Evolutionary conservation across 2,797 vertebrate species (phyloP).

Genomic region (Pterois miles): DNA sequence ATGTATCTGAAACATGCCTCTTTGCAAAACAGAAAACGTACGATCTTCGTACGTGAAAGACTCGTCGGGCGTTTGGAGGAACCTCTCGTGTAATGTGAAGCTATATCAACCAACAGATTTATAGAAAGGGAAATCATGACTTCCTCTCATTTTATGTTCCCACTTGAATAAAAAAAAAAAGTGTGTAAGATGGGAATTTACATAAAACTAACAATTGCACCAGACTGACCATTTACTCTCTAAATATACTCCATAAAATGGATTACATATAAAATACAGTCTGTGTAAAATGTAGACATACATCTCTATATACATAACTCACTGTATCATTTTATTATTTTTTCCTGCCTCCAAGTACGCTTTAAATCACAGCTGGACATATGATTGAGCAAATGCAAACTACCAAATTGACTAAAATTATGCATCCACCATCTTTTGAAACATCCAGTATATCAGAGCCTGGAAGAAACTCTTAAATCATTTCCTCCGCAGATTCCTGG

Average conservation of each 20-base stretch:
- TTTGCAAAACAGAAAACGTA: constrained; percentile 49
- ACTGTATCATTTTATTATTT: constrained; percentile 61
- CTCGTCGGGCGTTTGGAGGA: neutral
- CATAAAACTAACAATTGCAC: constrained; percentile 10
- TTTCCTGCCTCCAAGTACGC: constrained; percentile 26
- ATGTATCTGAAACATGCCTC: constrained; percentile 65
- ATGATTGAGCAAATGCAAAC: constrained; percentile 54
- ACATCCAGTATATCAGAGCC: constrained; percentile 51
- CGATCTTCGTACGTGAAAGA: neutral
- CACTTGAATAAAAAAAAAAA: neutral
- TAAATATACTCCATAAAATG: constrained; percentile 29
- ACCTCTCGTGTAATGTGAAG: neutral
- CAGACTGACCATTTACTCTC: constrained; percentile 23
- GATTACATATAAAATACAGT: constrained; percentile 22
- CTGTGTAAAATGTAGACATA: constrained; percentile 26
- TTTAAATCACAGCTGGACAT: constrained; percentile 52
- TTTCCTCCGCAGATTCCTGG: constrained; percentile 49
- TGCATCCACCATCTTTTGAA: constrained; percentile 52
- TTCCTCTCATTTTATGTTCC: neutral
- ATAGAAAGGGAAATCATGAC: neutral
- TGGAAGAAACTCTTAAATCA: constrained; percentile 54
- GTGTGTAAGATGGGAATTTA: neutral
- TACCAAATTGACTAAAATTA: constrained; percentile 64
- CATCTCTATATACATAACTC: constrained; percentile 51
- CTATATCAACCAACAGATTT: neutral